Conservation (phyloP, 2,888 invertebrate genomes). For the Gymnoscelis rufifasciata region DNA sequence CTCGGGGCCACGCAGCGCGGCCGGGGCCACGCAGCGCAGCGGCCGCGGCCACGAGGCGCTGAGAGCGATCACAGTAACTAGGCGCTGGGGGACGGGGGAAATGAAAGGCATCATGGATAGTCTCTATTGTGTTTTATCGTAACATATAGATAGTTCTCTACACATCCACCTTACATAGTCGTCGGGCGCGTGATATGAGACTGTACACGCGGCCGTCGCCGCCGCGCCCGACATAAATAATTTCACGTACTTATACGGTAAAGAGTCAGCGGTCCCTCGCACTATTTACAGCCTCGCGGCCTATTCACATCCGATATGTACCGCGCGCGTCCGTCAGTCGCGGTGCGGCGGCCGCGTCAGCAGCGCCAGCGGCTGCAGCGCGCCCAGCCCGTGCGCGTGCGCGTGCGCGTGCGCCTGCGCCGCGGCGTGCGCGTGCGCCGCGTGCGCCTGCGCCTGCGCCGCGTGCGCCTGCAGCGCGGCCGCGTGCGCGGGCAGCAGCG, state of each 20-base stretch:
- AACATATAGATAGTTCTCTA: slow-evolving; percentile 75
- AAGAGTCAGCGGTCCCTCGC: neutral
- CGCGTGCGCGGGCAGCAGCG: slow-evolving; percentile 55
- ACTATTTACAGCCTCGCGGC: slow-evolving; percentile 48
- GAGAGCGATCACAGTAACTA: neutral
- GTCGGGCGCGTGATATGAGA: slow-evolving; percentile 70
- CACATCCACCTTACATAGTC: slow-evolving; percentile 69
- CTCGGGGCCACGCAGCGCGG: too few species aligned
- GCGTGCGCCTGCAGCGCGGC: slow-evolving; percentile 33
- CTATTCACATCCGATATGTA: slow-evolving; percentile 57
- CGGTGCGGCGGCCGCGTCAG: slow-evolving; percentile 55
- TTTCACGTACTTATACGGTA: slow-evolving; percentile 51
- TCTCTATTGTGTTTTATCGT: slow-evolving; percentile 73
- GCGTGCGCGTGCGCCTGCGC: slow-evolving; percentile 46
- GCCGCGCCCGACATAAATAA: slow-evolving; percentile 49
- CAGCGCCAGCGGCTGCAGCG: slow-evolving; percentile 54
- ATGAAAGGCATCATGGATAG: slow-evolving; percentile 44
- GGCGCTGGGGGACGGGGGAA: slow-evolving; percentile 22
- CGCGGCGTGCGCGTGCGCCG: slow-evolving; percentile 46
- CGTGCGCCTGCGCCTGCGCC: slow-evolving; percentile 45
- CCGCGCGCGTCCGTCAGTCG: slow-evolving; percentile 46
- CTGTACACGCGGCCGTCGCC: slow-evolving; percentile 46
- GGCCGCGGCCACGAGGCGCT: too few species aligned
- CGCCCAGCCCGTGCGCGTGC: slow-evolving; percentile 65
- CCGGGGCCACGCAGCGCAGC: too few species aligned